Evolutionary conservation across 2,888 invertebrate species (phyloP).

Genomic region (Zootermopsis nevadensis): DNA sequence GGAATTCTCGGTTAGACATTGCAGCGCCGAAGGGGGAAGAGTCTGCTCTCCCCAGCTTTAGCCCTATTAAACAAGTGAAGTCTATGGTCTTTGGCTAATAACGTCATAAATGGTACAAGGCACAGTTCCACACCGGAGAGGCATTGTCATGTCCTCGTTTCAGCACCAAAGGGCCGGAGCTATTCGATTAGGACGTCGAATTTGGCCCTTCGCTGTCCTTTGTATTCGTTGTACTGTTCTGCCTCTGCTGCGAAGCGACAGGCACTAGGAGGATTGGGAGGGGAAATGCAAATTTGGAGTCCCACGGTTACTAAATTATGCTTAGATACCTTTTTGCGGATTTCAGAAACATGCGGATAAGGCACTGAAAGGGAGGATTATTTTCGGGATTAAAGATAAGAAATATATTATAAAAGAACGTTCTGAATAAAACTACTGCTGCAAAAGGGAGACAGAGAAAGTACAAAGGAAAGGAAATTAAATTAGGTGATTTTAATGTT

Average conservation of each 20-base stretch:
- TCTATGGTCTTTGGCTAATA: not conserved
- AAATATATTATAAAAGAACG: too few species aligned
- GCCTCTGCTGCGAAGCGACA: not conserved
- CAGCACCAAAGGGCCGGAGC: not conserved
- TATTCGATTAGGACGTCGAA: conserved; percentile 8
- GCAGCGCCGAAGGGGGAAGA: not conserved
- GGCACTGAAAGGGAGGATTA: too few species aligned
- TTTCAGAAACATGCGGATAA: too few species aligned
- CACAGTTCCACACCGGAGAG: not conserved
- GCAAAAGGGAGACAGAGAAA: too few species aligned
- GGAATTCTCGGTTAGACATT: not conserved
- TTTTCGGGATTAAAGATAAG: too few species aligned
- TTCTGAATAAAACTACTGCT: too few species aligned
- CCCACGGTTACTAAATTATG: too few species aligned
- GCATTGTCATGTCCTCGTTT: not conserved
- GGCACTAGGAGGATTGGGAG: too few species aligned
- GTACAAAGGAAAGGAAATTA: too few species aligned
- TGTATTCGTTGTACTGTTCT: not conserved
- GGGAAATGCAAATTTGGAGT: too few species aligned
- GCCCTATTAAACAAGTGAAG: not conserved
- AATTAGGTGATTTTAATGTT: too few species aligned
- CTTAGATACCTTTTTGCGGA: too few species aligned
- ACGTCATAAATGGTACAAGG: not conserved
- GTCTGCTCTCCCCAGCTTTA: not conserved
- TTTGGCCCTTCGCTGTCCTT: not conserved